These are phyloP conservation scores for Machimus rusticus DNA, from an alignment of 2,888 invertebrate species.

Conservation along the genomic window DNA sequence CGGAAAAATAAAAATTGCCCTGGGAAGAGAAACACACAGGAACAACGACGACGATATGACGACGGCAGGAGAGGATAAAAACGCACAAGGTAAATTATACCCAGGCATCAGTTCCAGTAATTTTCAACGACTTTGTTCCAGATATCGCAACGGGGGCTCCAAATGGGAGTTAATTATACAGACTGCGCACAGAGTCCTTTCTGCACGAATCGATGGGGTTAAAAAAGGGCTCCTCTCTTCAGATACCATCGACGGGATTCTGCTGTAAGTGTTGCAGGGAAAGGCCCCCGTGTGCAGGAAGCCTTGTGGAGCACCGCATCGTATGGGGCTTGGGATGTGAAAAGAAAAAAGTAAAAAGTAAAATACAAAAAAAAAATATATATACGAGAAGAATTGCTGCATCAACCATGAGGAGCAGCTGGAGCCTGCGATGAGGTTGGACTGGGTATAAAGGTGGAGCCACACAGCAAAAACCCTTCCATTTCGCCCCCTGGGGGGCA, in stretches of 20 bases:
- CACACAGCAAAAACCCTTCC: background rate
- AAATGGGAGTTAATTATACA: slow-evolving; percentile 35
- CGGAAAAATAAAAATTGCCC: background rate
- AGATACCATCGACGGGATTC: background rate
- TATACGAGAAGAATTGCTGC: slow-evolving; percentile 12
- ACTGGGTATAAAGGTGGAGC: background rate
- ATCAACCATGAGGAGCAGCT: slow-evolving; percentile 1
- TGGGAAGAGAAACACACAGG: background rate
- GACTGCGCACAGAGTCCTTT: slow-evolving; percentile 7
- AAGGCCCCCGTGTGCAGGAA: background rate
- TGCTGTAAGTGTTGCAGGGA: background rate
- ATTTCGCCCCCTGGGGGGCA: background rate
- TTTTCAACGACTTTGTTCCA: slow-evolving; percentile 31
- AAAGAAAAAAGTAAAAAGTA: background rate
- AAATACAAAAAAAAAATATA: background rate
- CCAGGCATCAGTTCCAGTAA: slow-evolving; percentile 24
- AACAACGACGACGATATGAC: background rate
- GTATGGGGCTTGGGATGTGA: background rate
- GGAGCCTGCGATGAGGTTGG: background rate
- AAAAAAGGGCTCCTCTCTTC: background rate
- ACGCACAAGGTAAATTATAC: background rate
- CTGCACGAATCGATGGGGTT: slow-evolving; percentile 10
- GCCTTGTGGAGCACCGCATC: background rate
- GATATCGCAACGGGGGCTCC: background rate
- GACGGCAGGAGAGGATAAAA: background rate